These are phyloP conservation scores for Grapholita molesta DNA, from an alignment of 1,140 invertebrate species.

Conservation along the genomic window DNA sequence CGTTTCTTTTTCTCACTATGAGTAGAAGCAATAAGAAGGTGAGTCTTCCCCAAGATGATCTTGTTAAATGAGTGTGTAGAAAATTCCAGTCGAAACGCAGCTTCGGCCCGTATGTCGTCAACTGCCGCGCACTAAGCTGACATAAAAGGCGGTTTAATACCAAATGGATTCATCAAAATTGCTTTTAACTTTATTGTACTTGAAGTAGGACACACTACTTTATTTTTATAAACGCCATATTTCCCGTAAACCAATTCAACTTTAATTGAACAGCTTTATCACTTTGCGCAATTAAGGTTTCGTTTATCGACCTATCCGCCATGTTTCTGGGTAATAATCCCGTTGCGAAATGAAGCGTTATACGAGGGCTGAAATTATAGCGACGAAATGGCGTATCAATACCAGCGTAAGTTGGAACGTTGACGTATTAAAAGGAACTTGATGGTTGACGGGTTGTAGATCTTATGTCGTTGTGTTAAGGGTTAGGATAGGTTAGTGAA, in stretches of 20 bases:
- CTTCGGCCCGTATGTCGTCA: background rate
- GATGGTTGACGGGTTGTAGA: background rate
- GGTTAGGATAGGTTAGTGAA: background rate
- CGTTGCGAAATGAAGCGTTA: conserved; percentile 5
- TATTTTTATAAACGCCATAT: conserved; percentile 12
- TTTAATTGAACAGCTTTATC: background rate
- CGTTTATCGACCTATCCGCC: background rate
- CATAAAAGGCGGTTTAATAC: conserved; percentile 13
- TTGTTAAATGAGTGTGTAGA: no score
- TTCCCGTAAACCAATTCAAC: background rate
- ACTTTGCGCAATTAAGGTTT: background rate
- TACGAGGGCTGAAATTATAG: conserved; percentile 3
- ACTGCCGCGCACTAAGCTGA: background rate
- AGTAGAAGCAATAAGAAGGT: no score
- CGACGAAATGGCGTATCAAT: background rate
- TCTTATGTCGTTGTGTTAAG: background rate
- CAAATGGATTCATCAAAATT: conserved; percentile 15
- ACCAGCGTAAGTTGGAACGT: background rate
- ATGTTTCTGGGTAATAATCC: background rate
- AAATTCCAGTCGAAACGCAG: no score
- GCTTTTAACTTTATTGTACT: conserved; percentile 14
- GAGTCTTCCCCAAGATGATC: no score
- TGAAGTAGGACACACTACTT: background rate
- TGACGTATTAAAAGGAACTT: background rate
- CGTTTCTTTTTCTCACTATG: no score